phyloP scores from a whole-genome alignment of 2,888 invertebrate genomes.

The Ecdyonurus torrentis region DNA sequence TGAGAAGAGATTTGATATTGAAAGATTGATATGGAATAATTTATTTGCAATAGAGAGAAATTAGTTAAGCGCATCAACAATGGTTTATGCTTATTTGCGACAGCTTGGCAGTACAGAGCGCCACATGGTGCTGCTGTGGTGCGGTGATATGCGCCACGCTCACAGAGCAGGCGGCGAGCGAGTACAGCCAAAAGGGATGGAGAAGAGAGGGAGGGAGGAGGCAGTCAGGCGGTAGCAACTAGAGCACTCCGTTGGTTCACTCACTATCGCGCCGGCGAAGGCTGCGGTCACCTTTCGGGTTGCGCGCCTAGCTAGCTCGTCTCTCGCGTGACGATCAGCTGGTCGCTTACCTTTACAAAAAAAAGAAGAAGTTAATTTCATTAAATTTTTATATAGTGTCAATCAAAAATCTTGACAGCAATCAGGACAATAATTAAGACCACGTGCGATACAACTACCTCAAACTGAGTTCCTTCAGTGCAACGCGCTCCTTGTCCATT shows the following conservation, averaged over 20 bases:
- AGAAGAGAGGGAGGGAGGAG: background rate
- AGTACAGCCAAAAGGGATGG: background rate
- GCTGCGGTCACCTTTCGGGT: background rate
- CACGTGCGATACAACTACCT: background rate
- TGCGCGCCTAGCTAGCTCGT: background rate
- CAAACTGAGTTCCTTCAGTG: constrained; percentile 1
- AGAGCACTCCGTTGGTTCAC: background rate
- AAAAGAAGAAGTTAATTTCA: no score
- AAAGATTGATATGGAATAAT: no score
- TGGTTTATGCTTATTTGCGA: background rate
- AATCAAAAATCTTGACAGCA: background rate
- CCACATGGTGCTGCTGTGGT: background rate
- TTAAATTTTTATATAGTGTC: no score
- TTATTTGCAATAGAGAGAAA: no score
- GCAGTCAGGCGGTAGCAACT: background rate
- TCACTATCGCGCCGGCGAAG: background rate
- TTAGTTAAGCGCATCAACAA: background rate
- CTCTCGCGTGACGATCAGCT: background rate
- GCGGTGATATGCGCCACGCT: no score
- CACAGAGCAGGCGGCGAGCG: background rate
- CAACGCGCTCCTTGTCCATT: background rate
- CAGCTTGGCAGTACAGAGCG: background rate
- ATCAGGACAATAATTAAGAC: background rate
- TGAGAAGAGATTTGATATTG: no score
- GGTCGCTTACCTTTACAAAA: no score